A percentile compares a stretch with the other conserved stretches of the same genome.
phyloP scores from a whole-genome alignment of 2,888 invertebrate genomes.

The Callimorpha dominula region DNA sequence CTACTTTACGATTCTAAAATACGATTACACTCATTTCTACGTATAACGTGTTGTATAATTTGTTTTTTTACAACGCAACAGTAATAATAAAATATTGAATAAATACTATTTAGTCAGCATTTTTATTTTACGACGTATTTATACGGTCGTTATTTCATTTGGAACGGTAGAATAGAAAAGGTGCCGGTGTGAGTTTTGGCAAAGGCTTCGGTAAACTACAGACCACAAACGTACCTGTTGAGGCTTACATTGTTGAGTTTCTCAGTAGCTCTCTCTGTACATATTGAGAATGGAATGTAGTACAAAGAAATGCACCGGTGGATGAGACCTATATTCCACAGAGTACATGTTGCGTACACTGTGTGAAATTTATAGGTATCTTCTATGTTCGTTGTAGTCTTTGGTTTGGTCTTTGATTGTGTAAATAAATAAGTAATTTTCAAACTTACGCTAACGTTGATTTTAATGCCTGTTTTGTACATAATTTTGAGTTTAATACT shows the following conservation, averaged over 20 bases:
- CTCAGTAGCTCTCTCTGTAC: background rate
- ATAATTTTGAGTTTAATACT: no score
- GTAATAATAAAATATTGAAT: background rate
- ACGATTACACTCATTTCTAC: no score
- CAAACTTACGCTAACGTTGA: no score
- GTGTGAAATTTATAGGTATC: no score
- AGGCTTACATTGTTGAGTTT: conserved; percentile 5
- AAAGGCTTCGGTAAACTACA: background rate
- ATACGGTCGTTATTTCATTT: conserved; percentile 12
- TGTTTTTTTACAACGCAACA: background rate
- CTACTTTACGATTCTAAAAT: no score
- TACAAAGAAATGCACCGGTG: background rate
- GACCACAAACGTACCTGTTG: conserved; percentile 10
- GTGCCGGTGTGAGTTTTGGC: conserved; percentile 12
- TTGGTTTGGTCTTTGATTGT: no score
- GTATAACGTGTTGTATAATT: background rate
- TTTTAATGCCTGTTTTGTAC: no score
- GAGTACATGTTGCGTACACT: no score
- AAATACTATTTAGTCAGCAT: conserved; percentile 11
- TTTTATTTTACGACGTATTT: conserved; percentile 21
- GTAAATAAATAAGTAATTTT: no score
- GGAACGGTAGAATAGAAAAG: conserved; percentile 1
- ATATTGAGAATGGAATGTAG: background rate
- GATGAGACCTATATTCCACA: no score
- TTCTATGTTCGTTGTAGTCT: no score